Base-by-base conservation (phyloP, 2,888 invertebrate species). In the Amblyjoppa proteus region DNA sequence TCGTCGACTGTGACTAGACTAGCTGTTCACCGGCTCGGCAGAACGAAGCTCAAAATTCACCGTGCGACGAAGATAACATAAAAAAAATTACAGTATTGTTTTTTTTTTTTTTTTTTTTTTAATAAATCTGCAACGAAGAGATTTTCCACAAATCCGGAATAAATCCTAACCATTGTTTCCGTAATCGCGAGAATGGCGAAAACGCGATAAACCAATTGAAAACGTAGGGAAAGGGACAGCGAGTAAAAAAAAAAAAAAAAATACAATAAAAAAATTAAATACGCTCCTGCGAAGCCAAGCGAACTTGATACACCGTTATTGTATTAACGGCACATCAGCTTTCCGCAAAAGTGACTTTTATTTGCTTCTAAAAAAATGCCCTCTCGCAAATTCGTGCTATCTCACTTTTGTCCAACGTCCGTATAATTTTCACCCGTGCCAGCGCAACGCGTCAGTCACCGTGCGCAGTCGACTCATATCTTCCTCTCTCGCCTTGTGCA, bases 201-300 rank as follows among this genome's bases (percentile, higher is more conserved):
- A 61, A 61, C 11, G 28, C 61, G 61, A 61, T 61, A 61, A 61
- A 34, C 1, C 34, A 31, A 61, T 61, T 61, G 31, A n/a, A 34
- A 34, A 34, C 61, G 31, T 25, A 58, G 28, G 25, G 6, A 16
- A 61, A 13, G 13, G 5, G 3, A 45, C 13, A 13, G 13, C 3
- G 3, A 45, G 13, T 45, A 13, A 45, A 11, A 45, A 45, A 45
- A 13, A 2, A 45, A 45, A 2, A 0, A 9, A 41, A 41, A 45
- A 45, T 3, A 20, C 20, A 20, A 20, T 20, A 20, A 20, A 20
- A 20, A 45, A 11, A 11, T 11, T 45, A 11, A 45, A 45, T 13
- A 13, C 13, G 13, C 3, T 3, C 5, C 45, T 13, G 45, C 45
- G 45, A 45, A 13, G 45, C 45, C 45, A 3, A 3, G 3, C 13